Conservation (phyloP, 2,113 vertebrate genomes). For the Geococcyx californianus region DNA sequence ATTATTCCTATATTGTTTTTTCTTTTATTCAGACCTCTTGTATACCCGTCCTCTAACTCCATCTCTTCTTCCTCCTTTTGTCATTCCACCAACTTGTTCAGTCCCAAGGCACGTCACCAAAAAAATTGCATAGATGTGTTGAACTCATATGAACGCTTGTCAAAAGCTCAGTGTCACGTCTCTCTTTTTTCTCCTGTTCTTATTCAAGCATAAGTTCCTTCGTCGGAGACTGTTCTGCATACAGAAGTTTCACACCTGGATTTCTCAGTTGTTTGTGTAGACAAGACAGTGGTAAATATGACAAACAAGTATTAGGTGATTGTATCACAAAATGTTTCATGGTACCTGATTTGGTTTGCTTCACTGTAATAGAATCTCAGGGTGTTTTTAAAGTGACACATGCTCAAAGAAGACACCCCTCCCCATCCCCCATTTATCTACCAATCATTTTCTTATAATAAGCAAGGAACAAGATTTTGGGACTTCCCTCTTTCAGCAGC, state of each 20-base stretch:
- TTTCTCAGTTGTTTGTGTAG: neutral
- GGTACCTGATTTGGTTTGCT: neutral
- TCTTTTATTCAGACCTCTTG: neutral
- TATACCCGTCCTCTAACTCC: neutral
- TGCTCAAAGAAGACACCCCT: neutral
- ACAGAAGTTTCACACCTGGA: neutral
- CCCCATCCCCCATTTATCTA: neutral
- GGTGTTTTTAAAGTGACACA: neutral
- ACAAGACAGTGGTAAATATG: neutral
- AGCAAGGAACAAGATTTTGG: constrained; percentile 24
- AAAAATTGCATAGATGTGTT: fast-evolving
- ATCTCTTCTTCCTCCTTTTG: neutral
- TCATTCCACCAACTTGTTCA: neutral
- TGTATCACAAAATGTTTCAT: neutral
- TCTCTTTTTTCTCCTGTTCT: neutral
- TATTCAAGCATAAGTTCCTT: neutral
- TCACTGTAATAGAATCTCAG: neutral
- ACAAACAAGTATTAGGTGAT: neutral
- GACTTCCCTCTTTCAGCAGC: constrained; percentile 8
- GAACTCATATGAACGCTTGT: neutral
- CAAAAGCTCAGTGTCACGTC: neutral
- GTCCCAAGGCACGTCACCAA: neutral
- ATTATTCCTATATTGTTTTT: neutral
- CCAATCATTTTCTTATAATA: neutral
- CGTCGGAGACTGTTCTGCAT: neutral